Evolutionary conservation across 2,113 vertebrate species (phyloP), one percentile per base, ranked within the genome.

Genomic region (Otis tarda): DNA sequence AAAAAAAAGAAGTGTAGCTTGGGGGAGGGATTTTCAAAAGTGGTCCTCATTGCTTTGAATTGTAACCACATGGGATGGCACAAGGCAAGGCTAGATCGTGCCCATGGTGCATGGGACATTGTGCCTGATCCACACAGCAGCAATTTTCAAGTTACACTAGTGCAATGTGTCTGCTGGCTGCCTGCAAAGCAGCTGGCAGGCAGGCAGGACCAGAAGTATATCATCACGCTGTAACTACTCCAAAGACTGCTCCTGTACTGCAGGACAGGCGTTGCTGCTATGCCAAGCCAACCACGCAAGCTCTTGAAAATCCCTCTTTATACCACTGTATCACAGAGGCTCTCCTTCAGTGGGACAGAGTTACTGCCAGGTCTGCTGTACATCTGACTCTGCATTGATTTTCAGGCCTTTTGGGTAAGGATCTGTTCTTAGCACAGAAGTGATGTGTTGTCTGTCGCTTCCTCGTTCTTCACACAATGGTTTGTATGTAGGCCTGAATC

Each of bases 401-500:
- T 77, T 83, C 52, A 55, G 56, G 65, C 12, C 31, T 88, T 94
- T 91, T 70, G 11, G 31, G 55, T 82, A 12, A 67, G 77, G 45
- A 21, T 73, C 35, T 41, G 17, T 39, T 57, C 30, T 33, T 59
- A 81, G 43, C 39, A 30, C 50, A 55, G 59, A 55, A 68, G 63
- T 31, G 23, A 35, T 2, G 4, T 15, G 1, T 33, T 91, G 57
- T 70, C 65, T 70, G 43, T 80, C 6, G 3, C n/a, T 33, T 86
- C 57, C 21, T 90, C 2, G 1, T 60, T 78, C 61, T 64, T 95
- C 91, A 96, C 27, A 79, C 2, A 5, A 95, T 50, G 18, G 77
- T 97, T 69, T 97, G 94, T 71, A 98, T 79, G 53, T 96, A 95
- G 20, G 94, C 65, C 89, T 98, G 96, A 93, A 98, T 97, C 98